Evolutionary conservation across 2,797 vertebrate species (phyloP), one percentile per base, ranked within the genome.

Genomic region (Scarus forsteni): DNA sequence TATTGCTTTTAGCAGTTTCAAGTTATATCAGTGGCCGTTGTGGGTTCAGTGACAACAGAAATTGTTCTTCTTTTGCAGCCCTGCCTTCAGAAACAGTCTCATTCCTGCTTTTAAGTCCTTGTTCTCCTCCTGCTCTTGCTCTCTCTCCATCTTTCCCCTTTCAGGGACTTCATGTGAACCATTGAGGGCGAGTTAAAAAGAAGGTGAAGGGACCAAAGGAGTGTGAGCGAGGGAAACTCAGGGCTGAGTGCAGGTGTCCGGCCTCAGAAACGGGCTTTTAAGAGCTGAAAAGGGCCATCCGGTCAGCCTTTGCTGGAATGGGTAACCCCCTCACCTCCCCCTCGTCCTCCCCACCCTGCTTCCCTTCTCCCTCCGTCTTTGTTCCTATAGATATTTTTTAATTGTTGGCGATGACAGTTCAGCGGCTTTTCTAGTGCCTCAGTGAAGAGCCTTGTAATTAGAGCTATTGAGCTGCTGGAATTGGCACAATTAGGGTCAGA

Each of bases 401-500:
- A 95, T 94, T 95, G 94, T 95, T 92, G 72, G 0, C 81, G 87
- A 88, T 92, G 92, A 94, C 94, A 95, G 94, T 95, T 94, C 88
- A 94, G 94, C 92, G 70, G 90, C 93, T 92, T 91, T 92, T 92
- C 89, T 92, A 92, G 89, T 85, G 87, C 87, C 88, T 89, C 84
- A 81, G 83, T 92, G 91, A 92, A 93, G 95, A 94, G 91, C 88
- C 92, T 93, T 95, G 94, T 95, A 96, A 96, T 96, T 95, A 95
- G 93, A 97, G 94, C 95, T 96, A 96, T 95, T 95, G 95, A 95
- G 91, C 88, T 88, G 80, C 91, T 92, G 89, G 94, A 95, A 96
- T 94, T 96, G 95, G 94, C 94, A 94, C 95, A 95, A 96, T 96
- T 95, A 96, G 92, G 93, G 90, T 95, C 92, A 93, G 90, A 90